Conservation (phyloP, 1,140 invertebrate genomes). For the Dreissena polymorpha region DNA sequence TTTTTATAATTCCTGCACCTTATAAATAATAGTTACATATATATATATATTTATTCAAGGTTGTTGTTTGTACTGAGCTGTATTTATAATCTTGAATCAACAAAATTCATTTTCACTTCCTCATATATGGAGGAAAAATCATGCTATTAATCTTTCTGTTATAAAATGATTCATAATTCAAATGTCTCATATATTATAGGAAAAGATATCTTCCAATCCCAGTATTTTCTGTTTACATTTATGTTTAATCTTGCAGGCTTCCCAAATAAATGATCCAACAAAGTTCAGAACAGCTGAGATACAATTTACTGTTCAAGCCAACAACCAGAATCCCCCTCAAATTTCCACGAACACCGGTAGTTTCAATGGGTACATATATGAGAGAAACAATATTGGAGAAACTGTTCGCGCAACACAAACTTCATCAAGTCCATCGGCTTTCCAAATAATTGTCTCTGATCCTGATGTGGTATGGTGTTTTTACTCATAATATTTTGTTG, state of each 20-base stretch:
- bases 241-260: constrained; percentile 32
- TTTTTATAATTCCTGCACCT: too few species aligned
- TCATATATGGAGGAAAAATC: too few species aligned
- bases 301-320: constrained; percentile 30
- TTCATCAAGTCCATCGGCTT: not conserved
- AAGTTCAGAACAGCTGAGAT: constrained; percentile 52
- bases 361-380: constrained; percentile 59
- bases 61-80: too few species aligned
- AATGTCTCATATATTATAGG: too few species aligned
- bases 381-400: constrained; percentile 55
- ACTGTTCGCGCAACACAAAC: constrained; percentile 27
- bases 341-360: constrained; percentile 5
- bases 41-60: too few species aligned
- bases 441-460: constrained; percentile 57
- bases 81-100: too few species aligned
- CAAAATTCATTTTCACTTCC: too few species aligned
- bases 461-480: constrained; percentile 58
- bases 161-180: too few species aligned
- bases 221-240: too few species aligned
- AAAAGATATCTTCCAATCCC: too few species aligned
- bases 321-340: constrained; percentile 55
- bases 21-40: too few species aligned
- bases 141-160: too few species aligned
- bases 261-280: constrained; percentile 20
- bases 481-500: not conserved